Base-by-base conservation (phyloP, 2,888 invertebrate species). In the Lepidochitona cinerea region DNA sequence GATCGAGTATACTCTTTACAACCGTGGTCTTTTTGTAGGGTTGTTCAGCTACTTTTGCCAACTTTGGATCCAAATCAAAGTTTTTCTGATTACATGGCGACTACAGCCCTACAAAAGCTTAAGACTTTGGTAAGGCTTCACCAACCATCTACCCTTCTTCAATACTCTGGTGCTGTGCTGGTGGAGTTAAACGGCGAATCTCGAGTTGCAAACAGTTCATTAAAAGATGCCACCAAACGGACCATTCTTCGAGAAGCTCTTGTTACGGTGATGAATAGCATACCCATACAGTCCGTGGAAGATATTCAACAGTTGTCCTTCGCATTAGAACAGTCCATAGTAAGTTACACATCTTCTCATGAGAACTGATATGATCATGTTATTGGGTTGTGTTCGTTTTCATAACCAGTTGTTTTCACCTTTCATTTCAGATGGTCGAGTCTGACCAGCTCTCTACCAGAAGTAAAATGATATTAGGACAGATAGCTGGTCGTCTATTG, bases 171-270 rank as follows among this genome's bases (percentile, higher is more conserved):
- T 14, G 81, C 84, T 14, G 68, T 84, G 2, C 77, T 80, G 9
- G 75, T 79, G 35, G 78, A 81, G 70, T 75, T 87, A 3, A 87
- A 87, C 73, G 76, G 80, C 9, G 79, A 80, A 32, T 84, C 85
- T 7, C 72, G 74, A 9, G 52, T 69, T 7, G 73, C 74, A 12
- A 53, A 68, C 14, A 74, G 74, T 2, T 71, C 69, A n/a, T 32
- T 32, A 1, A 35, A 33, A 9, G 64, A 54, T 12, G 49, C n/a
- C 23, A 37, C 52, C 35, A 70, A 73, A 33, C 72, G 82, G 32
- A 77, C 80, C 37, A 74, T 77, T n/a, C 59, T 86, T 23, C 71
- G 87, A 26, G 83, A 84, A 54, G 77, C 81, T n/a, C 73, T 85
- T 67, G 71, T 77, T 0, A 52, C 76, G 7, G 77, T 82, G 1